Base-by-base conservation (phyloP, 2,113 vertebrate species). In the Melozone crissalis region DNA sequence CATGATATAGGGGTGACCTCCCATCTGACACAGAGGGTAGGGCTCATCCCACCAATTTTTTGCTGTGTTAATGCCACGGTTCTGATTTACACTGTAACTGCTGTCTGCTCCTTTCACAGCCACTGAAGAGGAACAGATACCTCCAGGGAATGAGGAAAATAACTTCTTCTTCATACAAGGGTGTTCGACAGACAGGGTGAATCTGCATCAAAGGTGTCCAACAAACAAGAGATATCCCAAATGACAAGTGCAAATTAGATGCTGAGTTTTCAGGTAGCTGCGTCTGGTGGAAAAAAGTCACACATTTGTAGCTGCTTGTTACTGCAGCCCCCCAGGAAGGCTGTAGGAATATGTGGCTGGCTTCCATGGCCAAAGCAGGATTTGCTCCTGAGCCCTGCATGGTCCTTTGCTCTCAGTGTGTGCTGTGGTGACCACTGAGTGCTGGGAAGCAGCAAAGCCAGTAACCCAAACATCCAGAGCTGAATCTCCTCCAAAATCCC, bases 241-340 rank as follows among this genome's bases (percentile, higher is more conserved):
- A 31, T 78, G 86, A 92, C 91, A 95, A 93, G 89, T 37, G 83
- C 20, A 47, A 92, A 95, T 93, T 88, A 84, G 59, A 89, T 52
- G 33, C 68, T 63, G 75, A 74, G 55, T 14, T 80, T 87, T 91
- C 80, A 89, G 80, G 43, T 78, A 39, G 61, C 43, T 84, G 43
- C 61, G 22, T 67, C 47, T 63, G n/a, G 37, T 71, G 30, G 39
- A 41, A 74, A 49, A 51, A 62, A 90, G 59, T 41, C 87, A 82
- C 79, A 94, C 27, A 11, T 55, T 78, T 22, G 30, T 43, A 73
- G 59, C 21, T 83, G 11, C 51, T 71, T 33, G 18, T 28, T 81
- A 44, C 59, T 88, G 59, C 43, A 78, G 11, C 7, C 10, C 26
- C 44, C 13, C 21, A 28, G 15, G n/a, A 16, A 37, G 27, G 16